A percentile compares a stretch with the other conserved stretches of the same genome.
phyloP scores from a whole-genome alignment of 2,888 invertebrate species.

The Metalampra italica region DNA sequence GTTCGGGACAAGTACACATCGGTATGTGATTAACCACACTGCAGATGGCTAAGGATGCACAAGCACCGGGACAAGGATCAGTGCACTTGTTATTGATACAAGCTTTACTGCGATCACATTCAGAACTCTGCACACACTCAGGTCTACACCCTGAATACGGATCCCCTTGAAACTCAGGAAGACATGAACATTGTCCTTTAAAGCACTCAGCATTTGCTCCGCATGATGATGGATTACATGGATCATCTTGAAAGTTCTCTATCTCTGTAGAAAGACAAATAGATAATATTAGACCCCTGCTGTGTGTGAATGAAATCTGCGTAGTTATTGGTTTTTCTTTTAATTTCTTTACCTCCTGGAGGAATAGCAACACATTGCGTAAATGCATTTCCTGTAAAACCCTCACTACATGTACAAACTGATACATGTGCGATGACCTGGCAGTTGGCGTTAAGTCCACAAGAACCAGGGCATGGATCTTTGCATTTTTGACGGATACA shows the following conservation, averaged over 20 bases:
- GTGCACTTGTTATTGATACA: slow-evolving; percentile 86
- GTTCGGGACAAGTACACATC: slow-evolving; percentile 79
- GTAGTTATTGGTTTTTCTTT: no score
- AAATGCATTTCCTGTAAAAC: slow-evolving; percentile 81
- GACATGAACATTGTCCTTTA: slow-evolving; percentile 84
- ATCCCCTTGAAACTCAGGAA: slow-evolving; percentile 86
- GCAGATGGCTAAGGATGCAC: slow-evolving; percentile 86
- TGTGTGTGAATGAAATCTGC: no score
- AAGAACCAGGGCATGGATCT: slow-evolving; percentile 85
- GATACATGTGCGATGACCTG: slow-evolving; percentile 81
- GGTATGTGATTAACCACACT: slow-evolving; percentile 82
- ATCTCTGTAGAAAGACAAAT: slow-evolving; percentile 36
- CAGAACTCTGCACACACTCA: slow-evolving; percentile 86
- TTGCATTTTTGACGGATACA: slow-evolving; percentile 82
- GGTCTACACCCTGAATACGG: slow-evolving; percentile 87
- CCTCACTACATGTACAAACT: slow-evolving; percentile 78
- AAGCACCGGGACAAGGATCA: slow-evolving; percentile 89
- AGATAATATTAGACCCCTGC: no score
- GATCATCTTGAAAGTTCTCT: slow-evolving; percentile 77
- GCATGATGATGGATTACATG: slow-evolving; percentile 83
- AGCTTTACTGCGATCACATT: slow-evolving; percentile 83
- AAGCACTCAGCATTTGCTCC: slow-evolving; percentile 85
- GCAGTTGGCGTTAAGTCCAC: slow-evolving; percentile 79
- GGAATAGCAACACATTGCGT: slow-evolving; percentile 65
- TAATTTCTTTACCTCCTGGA: slow-evolving; percentile 42